phyloP scores from a whole-genome alignment of 2,888 invertebrate genomes.

The Eupithecia subfuscata region DNA sequence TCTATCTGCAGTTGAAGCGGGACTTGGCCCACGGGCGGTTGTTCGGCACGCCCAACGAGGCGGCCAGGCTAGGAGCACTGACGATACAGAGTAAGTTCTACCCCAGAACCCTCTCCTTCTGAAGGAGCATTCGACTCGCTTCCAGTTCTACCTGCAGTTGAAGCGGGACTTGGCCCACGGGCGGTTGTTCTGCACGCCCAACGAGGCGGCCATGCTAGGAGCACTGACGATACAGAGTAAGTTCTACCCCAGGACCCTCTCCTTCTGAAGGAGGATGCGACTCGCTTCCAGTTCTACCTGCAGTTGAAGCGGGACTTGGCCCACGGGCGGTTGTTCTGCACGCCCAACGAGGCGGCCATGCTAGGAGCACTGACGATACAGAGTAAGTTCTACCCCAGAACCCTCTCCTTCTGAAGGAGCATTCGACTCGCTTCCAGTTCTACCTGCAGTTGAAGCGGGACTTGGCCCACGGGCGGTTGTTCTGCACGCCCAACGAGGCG shows the following conservation, averaged over 20 bases:
- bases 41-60: conserved; percentile 95
- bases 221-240: conserved; percentile 97
- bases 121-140: conserved; percentile 97
- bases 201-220: conserved; percentile 94
- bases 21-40: conserved; percentile 97
- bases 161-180: conserved; percentile 98
- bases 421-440: conserved; percentile 97
- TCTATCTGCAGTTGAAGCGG: conserved; percentile 96
- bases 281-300: conserved; percentile 96
- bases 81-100: conserved; percentile 97
- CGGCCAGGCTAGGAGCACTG: conserved; percentile 94
- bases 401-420: conserved; percentile 96
- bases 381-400: conserved; percentile 98
- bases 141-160: conserved; percentile 96
- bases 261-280: conserved; percentile 96
- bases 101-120: conserved; percentile 96
- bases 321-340: conserved; percentile 97
- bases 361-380: conserved; percentile 96
- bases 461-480: conserved; percentile 96
- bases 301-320: conserved; percentile 97
- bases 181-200: conserved; percentile 94
- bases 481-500: conserved; percentile 95
- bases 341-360: conserved; percentile 93
- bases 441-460: conserved; percentile 97
- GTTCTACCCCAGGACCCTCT: conserved; percentile 98